Evolutionary conservation across 2,797 vertebrate genomes (phyloP).

Genomic region (Knipowitschia caucasica): DNA sequence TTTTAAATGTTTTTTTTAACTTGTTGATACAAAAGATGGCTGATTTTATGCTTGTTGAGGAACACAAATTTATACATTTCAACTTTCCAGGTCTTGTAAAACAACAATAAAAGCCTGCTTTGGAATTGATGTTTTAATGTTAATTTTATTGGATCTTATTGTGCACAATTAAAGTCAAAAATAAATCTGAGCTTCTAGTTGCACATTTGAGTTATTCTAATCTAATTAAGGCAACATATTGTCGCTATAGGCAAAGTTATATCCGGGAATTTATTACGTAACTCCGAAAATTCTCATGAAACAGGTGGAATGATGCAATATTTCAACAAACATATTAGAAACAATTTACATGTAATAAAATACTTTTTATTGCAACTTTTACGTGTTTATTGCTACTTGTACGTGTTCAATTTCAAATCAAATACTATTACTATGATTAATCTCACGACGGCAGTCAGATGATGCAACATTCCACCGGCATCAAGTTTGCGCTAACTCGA

Average conservation of each 20-base stretch:
- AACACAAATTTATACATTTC: background rate
- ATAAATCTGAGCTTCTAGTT: background rate
- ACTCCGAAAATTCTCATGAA: too few relatives aligned
- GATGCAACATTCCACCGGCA: background rate
- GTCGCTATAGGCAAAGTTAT: too few relatives aligned
- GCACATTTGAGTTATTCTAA: too few relatives aligned
- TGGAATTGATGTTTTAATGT: constrained; percentile 2
- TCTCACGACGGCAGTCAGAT: background rate
- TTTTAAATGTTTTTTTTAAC: constrained; percentile 8
- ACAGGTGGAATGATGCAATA: too few relatives aligned
- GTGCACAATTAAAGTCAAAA: constrained; percentile 2
- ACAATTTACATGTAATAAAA: background rate
- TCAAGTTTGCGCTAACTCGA: background rate
- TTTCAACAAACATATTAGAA: too few relatives aligned
- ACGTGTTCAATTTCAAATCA: background rate
- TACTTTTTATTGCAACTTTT: too few relatives aligned
- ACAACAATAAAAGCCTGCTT: constrained; percentile 9
- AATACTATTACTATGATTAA: background rate
- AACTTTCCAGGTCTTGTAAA: background rate
- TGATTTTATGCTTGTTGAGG: background rate
- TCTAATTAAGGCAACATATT: too few relatives aligned
- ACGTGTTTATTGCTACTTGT: too few relatives aligned
- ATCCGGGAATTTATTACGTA: too few relatives aligned
- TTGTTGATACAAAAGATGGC: constrained; percentile 3
- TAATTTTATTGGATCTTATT: background rate